Evolutionary conservation across 2,113 vertebrate species (phyloP).

Genomic region (Calyptommatus sinebrachiatus): DNA sequence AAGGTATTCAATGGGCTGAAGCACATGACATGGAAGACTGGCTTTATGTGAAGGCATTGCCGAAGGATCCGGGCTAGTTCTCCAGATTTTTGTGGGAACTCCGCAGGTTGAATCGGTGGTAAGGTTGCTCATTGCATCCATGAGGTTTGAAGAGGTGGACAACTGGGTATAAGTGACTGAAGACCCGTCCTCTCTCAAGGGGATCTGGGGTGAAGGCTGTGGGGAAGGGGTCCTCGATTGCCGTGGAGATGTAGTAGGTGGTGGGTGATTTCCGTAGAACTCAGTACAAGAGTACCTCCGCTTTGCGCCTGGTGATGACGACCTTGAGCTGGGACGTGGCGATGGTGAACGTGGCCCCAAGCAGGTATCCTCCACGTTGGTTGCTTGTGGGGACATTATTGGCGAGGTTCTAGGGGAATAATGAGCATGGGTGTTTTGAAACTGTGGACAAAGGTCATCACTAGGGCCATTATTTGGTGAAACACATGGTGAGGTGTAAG

Average conservation of each 20-base stretch:
- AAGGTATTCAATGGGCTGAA: conserved; percentile 81
- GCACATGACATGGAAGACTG: conserved; percentile 72
- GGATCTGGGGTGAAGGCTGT: conserved; percentile 69
- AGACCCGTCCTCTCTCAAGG: conserved; percentile 73
- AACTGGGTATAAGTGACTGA: conserved; percentile 62
- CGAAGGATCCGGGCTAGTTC: conserved; percentile 82
- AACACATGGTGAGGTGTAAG: conserved; percentile 95
- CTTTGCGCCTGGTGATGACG: conserved; percentile 92
- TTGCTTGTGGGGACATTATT: conserved; percentile 90
- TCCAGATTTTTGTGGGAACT: conserved; percentile 91
- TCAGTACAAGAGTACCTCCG: conserved; percentile 87
- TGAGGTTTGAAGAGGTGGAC: conserved; percentile 70
- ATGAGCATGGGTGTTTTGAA: conserved; percentile 95
- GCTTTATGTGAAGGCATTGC: conserved; percentile 81
- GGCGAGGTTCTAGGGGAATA: conserved; percentile 92
- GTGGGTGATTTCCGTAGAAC: conserved; percentile 80
- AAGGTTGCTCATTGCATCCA: conserved; percentile 84
- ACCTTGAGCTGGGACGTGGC: conserved; percentile 87
- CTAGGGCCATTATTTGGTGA: conserved; percentile 91
- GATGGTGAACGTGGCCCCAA: conserved; percentile 87
- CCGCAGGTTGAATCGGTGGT: conserved; percentile 74
- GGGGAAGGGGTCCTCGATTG: conserved; percentile 93
- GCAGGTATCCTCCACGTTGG: conserved; percentile 87
- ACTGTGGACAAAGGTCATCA: conserved; percentile 91
- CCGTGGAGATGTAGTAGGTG: conserved; percentile 75